Conservation (phyloP, 1,140 invertebrate species). For the Heterodera schachtii region DNA sequence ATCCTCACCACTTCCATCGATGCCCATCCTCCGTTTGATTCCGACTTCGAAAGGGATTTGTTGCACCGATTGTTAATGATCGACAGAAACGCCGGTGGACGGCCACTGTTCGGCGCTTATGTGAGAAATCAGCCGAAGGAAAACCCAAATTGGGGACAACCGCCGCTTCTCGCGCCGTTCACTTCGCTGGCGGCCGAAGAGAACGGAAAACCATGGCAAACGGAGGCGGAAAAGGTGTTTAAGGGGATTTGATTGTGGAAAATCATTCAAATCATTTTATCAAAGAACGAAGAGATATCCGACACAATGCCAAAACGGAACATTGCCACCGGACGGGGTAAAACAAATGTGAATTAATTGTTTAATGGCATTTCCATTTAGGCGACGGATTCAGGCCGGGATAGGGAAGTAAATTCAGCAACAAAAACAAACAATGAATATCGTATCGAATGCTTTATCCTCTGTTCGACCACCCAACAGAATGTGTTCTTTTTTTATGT, state of each 20-base stretch:
- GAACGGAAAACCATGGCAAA: not conserved
- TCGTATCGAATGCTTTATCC: too few relatives aligned
- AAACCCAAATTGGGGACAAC: not conserved
- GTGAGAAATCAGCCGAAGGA: not conserved
- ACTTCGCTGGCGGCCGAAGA: not conserved
- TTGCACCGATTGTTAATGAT: not conserved
- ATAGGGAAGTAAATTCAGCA: not conserved
- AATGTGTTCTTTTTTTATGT: too few relatives aligned
- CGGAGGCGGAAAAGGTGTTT: not conserved
- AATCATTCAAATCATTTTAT: not conserved
- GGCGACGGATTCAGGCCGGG: constrained; percentile 29
- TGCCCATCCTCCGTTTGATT: not conserved
- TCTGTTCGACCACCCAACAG: too few relatives aligned
- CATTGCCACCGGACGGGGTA: constrained; percentile 24
- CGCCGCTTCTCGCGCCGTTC: too few relatives aligned
- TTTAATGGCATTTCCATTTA: not conserved
- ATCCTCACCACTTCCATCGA: not conserved
- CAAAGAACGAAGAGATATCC: not conserved
- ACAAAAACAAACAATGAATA: too few relatives aligned
- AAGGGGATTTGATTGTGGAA: too few relatives aligned
- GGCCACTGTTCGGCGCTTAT: not conserved
- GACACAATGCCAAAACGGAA: constrained; percentile 16
- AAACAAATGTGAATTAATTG: not conserved
- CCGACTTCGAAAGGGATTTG: not conserved
- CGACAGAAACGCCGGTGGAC: not conserved